Evolutionary conservation across 2,797 vertebrate species (phyloP), one percentile per base, ranked within the genome.

Genomic region (Rhyacichthys aspro): DNA sequence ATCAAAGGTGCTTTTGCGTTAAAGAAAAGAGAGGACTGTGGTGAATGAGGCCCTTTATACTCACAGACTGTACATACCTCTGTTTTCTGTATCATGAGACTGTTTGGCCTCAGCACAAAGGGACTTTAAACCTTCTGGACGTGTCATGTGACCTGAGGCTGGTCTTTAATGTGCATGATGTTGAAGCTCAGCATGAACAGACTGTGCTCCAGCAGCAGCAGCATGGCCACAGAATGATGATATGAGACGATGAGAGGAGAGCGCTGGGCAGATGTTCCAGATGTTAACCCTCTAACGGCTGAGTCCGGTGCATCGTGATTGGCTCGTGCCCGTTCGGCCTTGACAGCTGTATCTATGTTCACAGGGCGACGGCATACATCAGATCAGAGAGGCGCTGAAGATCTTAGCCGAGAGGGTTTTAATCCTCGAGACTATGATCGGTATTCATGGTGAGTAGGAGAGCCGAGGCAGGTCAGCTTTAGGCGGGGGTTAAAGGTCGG

Each of bases 341-440:
- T 97, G 93, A 96, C 93, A 86, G 95, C 93, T 94, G 94, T 90
- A 71, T 93, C 92, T 94, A 94, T 95, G 85, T 92, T 95, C 91
- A 76, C 97, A 98, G 97, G 97, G 96, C 93, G 97, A 98, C 93
- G 96, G 96, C 76, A 96, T 98, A 94, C 97, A 97, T 93, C 97
- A 98, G 91, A 97, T 99, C 92, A 97, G 96, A 77, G 96, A 99
- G 92, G 97, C 96, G 63, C 95, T 99, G 94, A 99, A 99, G 96
- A 99, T 99, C 93, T 97, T 98, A 96, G 97, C 96, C 32, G 97
- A 98, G 91, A 95, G 97, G 95, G 97, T 99, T 95, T 97, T 98
- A 95, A 98, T 98, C 95, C 95, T 99, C 89, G 97, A 98, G 93
- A 97, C 97, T 94, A 97, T 98, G 97, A 98, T 98, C 91, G 97